Conservation (phyloP, 2,888 invertebrate genomes). For the Drosophila hawaiiensis region DNA sequence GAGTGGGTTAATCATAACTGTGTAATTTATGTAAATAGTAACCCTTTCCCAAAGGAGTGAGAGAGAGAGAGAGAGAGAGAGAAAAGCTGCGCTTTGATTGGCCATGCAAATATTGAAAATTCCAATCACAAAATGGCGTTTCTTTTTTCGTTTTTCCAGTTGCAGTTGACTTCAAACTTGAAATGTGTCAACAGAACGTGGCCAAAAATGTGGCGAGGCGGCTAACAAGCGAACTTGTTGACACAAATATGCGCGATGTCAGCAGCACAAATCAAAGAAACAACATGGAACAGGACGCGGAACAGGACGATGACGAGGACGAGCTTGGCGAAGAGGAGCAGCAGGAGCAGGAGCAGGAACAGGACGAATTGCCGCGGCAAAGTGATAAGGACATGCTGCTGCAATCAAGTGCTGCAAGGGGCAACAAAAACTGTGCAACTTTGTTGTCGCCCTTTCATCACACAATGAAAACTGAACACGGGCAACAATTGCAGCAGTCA, state of each 20-base stretch:
- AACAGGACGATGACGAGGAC: conserved; percentile 32
- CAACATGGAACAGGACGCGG: conserved; percentile 29
- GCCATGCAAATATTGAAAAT: conserved; percentile 46
- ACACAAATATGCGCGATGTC: conserved; percentile 78
- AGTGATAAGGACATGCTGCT: conserved; percentile 35
- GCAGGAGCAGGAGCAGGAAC: conserved; percentile 2
- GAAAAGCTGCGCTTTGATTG: conserved; percentile 56
- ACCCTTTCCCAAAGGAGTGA: conserved; percentile 64
- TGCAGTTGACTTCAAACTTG: conserved; percentile 67
- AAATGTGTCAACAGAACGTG: conserved; percentile 40
- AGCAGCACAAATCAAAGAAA: conserved; percentile 71
- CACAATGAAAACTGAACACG: conserved; percentile 46
- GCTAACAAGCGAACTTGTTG: conserved; percentile 69
- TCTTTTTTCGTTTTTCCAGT: not conserved
- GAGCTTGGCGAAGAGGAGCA: conserved; percentile 26
- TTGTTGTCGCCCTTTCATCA: conserved; percentile 46
- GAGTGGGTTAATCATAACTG: conserved; percentile 40
- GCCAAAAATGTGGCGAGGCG: conserved; percentile 17
- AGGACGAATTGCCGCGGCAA: conserved; percentile 14
- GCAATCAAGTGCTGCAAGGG: conserved; percentile 45
- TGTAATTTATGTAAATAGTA: conserved; percentile 73
- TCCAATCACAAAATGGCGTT: conserved; percentile 43
- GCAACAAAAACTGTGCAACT: conserved; percentile 21
- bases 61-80: conserved; percentile 37
- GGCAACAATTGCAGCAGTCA: conserved; percentile 8